A percentile compares a stretch with the other conserved stretches of the same genome.
Evolutionary conservation across 2,113 vertebrate species (phyloP).

Genomic region (Canis aureus): DNA sequence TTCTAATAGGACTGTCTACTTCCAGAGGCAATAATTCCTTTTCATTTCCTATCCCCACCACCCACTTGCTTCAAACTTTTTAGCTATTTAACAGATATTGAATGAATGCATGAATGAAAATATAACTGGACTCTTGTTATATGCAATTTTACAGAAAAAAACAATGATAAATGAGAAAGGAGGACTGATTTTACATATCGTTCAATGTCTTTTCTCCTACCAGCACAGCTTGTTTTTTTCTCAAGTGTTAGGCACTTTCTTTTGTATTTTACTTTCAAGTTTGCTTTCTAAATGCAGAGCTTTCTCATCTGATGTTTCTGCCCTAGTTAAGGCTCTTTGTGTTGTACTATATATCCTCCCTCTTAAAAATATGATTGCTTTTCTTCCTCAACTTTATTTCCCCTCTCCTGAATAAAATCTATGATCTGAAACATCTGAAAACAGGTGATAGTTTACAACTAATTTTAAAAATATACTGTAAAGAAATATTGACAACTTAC

Average conservation of each 20-base stretch:
- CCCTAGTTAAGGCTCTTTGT: background rate
- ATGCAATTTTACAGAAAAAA: background rate
- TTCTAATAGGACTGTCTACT: background rate
- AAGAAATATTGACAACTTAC: background rate
- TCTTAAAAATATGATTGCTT: background rate
- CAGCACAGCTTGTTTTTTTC: background rate
- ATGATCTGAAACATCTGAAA: background rate
- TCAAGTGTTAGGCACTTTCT: background rate
- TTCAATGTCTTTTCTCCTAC: background rate
- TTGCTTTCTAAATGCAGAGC: background rate
- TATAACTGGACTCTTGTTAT: background rate
- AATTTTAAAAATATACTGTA: background rate
- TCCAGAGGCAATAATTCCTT: background rate
- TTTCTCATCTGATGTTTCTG: background rate
- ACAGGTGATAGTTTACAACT: background rate
- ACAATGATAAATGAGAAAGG: background rate
- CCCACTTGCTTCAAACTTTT: background rate
- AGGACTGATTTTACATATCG: background rate
- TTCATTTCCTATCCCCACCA: background rate
- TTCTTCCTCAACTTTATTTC: constrained; percentile 10
- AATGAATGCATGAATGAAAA: background rate
- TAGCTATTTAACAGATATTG: background rate
- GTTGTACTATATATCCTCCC: background rate
- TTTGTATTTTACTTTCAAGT: background rate
- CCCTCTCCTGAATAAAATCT: background rate